Conservation (phyloP, 2,888 invertebrate species). For the Chaetoderma sp. region DNA sequence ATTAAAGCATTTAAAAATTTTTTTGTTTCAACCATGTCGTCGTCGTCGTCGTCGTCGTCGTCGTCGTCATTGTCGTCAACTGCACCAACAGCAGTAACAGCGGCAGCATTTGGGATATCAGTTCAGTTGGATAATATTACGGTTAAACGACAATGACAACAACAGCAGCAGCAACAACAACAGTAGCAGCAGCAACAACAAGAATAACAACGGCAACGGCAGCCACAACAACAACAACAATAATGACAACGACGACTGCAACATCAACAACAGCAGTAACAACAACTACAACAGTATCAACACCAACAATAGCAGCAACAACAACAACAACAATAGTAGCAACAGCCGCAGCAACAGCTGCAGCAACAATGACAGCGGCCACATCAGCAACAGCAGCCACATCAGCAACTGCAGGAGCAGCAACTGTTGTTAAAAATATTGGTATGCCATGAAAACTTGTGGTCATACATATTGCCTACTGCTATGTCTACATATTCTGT, state of each 20-base stretch:
- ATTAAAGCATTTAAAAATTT: no score
- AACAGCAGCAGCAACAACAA: neutral
- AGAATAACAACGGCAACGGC: neutral
- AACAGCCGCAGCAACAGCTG: neutral
- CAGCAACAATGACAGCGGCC: neutral
- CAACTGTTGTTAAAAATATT: no score
- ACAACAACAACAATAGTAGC: neutral
- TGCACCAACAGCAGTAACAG: neutral
- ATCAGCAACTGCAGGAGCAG: no score
- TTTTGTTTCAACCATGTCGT: neutral
- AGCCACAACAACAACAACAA: neutral
- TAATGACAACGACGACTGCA: neutral
- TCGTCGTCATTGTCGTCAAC: neutral
- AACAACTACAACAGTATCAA: neutral
- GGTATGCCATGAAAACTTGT: no score
- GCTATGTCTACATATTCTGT: no score
- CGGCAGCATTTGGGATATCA: neutral
- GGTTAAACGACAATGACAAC: neutral
- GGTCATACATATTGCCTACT: no score
- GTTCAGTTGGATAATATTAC: neutral
- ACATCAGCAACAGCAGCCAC: neutral
- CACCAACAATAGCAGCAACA: neutral
- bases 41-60: no score
- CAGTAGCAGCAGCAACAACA: neutral
- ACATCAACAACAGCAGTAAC: neutral